These are phyloP conservation scores for Xestia c-nigrum DNA, from an alignment of 2,888 invertebrate species.

Conservation along the genomic window DNA sequence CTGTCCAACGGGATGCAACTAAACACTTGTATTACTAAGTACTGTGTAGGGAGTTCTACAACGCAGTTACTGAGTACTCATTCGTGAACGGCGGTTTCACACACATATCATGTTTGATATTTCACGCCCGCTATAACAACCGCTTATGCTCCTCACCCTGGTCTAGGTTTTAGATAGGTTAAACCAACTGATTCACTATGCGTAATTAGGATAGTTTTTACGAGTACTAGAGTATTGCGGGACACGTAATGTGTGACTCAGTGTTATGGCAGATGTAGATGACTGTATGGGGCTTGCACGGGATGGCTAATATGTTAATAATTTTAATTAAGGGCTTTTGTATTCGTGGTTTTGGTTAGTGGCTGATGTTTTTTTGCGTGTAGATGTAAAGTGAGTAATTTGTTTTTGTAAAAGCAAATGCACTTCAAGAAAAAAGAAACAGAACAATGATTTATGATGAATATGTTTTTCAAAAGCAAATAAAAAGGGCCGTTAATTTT, in stretches of 20 bases:
- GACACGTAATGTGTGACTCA: constrained; percentile 72
- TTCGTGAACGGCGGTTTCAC: neutral
- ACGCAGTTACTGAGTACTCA: neutral
- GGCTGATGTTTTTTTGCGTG: constrained; percentile 17
- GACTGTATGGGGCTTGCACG: constrained; percentile 60
- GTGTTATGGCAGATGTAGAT: constrained; percentile 62
- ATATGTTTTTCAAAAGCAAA: neutral
- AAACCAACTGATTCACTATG: constrained; percentile 78
- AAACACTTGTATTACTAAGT: neutral
- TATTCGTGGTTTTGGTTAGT: constrained; percentile 42
- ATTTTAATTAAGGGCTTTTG: constrained; percentile 58
- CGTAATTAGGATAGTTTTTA: constrained; percentile 84
- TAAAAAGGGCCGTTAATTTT: neutral
- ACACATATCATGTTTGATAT: neutral
- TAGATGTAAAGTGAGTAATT: neutral
- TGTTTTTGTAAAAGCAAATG: neutral
- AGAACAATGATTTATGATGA: neutral
- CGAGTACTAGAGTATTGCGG: constrained; percentile 67
- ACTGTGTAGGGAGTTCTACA: neutral
- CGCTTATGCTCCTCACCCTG: neutral
- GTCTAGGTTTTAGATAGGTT: constrained; percentile 39
- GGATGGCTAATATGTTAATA: constrained; percentile 58
- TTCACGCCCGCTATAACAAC: neutral
- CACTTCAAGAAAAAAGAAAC: neutral
- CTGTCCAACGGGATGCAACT: neutral